A percentile compares a stretch with the other conserved stretches of the same genome.
These are phyloP conservation scores for Lamellibrachia luymesi DNA, from an alignment of 1,140 invertebrate genomes.

Conservation along the genomic window DNA sequence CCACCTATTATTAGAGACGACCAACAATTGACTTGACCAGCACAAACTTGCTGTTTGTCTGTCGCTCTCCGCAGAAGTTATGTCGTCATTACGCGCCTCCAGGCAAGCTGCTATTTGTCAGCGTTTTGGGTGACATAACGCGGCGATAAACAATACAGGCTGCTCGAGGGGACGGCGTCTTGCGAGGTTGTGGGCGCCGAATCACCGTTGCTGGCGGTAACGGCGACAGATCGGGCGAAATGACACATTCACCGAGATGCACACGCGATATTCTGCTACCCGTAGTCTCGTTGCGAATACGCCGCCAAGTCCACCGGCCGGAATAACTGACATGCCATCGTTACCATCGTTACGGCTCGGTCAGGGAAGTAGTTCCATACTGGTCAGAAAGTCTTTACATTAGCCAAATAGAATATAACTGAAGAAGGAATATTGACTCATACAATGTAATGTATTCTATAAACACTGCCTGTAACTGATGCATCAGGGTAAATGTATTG, in stretches of 20 bases:
- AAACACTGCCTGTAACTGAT: background rate
- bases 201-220: slow-evolving; percentile 3
- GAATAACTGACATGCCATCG: background rate
- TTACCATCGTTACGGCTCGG: background rate
- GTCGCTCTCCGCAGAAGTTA: background rate
- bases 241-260: background rate
- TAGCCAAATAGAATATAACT: background rate
- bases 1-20: background rate
- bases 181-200: background rate
- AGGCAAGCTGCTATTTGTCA: background rate
- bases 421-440: background rate
- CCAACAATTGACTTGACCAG: background rate
- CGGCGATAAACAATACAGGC: background rate
- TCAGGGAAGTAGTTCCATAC: background rate
- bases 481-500: background rate
- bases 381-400: background rate
- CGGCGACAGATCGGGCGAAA: background rate
- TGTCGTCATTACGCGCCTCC: background rate
- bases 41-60: background rate
- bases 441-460: background rate
- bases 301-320: too few relatives aligned
- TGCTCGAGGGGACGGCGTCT: background rate
- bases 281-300: background rate
- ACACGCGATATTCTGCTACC: background rate
- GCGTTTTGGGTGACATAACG: background rate